Evolutionary conservation across 2,113 vertebrate genomes (phyloP).

Genomic region (Phyllopteryx taeniolatus): DNA sequence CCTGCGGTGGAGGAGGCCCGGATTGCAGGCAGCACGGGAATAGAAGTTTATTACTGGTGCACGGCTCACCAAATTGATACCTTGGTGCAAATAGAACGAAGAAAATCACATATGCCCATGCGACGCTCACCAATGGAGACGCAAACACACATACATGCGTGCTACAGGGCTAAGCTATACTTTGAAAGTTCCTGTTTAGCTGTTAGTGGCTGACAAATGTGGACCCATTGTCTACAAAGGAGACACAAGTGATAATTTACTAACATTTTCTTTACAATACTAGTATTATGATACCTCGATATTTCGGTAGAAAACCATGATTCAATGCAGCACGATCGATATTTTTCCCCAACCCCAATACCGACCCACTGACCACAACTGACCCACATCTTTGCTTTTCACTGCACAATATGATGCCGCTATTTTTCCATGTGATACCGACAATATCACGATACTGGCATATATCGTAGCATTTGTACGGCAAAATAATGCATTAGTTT

Average conservation of each 20-base stretch:
- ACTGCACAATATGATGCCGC: no score
- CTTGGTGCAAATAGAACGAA: slow-evolving; percentile 67
- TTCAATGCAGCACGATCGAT: no score
- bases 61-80: slow-evolving; percentile 64
- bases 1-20: slow-evolving; percentile 50
- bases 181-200: slow-evolving; percentile 62
- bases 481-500: no score
- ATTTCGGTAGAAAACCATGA: no score
- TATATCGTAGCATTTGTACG: no score
- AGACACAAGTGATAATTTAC: not conserved
- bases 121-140: slow-evolving; percentile 18
- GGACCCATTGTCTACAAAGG: slow-evolving; percentile 27
- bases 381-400: no score
- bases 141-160: slow-evolving; percentile 12
- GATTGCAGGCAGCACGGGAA: slow-evolving; percentile 56
- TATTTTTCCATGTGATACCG: no score
- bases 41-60: slow-evolving; percentile 72
- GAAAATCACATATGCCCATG: slow-evolving; percentile 66
- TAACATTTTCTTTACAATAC: no score
- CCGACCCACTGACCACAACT: no score
- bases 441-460: no score
- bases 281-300: no score
- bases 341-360: no score
- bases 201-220: slow-evolving; percentile 66
- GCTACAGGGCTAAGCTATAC: slow-evolving; percentile 44